phyloP scores from a whole-genome alignment of 2,113 vertebrate genomes.

The Excalfactoria chinensis region DNA sequence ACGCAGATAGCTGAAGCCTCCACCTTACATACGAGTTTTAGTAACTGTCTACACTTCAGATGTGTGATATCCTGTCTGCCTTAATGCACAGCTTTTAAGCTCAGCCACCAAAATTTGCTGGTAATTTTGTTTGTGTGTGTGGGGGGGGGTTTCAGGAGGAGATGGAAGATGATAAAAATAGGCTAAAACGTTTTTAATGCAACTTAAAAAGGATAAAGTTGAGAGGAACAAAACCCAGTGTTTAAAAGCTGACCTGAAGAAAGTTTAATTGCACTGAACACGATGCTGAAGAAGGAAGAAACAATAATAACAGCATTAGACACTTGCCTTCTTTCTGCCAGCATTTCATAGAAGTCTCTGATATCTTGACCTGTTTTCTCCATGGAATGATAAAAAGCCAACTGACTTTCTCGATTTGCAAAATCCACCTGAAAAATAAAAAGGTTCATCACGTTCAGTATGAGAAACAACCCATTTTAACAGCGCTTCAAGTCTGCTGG shows the following conservation, averaged over 20 bases:
- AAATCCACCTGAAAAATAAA: slow-evolving; percentile 90
- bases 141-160: not conserved
- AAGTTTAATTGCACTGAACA: not conserved
- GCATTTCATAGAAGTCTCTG: slow-evolving; percentile 95
- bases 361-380: slow-evolving; percentile 98
- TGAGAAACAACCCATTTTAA: not conserved
- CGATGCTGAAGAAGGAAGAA: not conserved
- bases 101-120: not conserved
- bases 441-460: not conserved
- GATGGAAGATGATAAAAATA: not conserved
- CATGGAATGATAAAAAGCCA: slow-evolving; percentile 99
- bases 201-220: not conserved
- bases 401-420: slow-evolving; percentile 97
- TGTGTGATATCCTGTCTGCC: not conserved
- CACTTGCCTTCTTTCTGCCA: slow-evolving; percentile 91
- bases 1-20: not conserved
- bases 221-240: not conserved
- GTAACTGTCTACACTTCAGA: not conserved
- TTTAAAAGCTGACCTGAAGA: not conserved
- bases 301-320: not conserved
- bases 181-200: not conserved
- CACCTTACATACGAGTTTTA: not conserved
- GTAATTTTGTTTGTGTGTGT: too few relatives aligned
- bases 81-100: not conserved
- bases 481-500: not conserved